Evolutionary conservation across 1,140 invertebrate genomes (phyloP).

Genomic region (Notospermus geniculatus): DNA sequence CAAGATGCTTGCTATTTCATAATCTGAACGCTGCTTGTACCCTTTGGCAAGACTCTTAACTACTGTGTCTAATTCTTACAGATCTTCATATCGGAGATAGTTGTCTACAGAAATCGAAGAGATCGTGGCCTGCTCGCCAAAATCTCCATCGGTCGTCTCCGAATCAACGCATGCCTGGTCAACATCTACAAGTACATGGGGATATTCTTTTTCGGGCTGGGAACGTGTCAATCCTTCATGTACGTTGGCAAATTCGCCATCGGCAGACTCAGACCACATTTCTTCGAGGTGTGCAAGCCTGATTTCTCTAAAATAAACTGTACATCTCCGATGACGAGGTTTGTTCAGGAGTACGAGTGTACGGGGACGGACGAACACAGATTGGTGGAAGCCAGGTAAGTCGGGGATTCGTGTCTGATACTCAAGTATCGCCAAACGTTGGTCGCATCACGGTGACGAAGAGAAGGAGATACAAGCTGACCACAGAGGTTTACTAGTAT

Average conservation of each 20-base stretch:
- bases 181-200: constrained; percentile 49
- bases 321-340: constrained; percentile 11
- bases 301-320: constrained; percentile 19
- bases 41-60: not conserved
- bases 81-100: not conserved
- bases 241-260: constrained; percentile 89
- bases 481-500: no score
- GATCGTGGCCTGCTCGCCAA: not conserved
- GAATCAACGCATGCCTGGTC: not conserved
- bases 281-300: constrained; percentile 64
- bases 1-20: not conserved
- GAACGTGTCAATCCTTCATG: constrained; percentile 73
- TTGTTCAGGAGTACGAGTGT: constrained; percentile 12
- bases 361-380: not conserved
- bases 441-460: no score
- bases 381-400: constrained; percentile 8
- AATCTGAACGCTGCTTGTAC: not conserved
- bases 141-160: not conserved
- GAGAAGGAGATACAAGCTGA: no score
- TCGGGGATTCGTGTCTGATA: no score
- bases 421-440: no score
- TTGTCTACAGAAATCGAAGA: not conserved
- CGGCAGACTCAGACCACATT: constrained; percentile 86
- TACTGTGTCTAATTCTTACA: not conserved
- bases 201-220: constrained; percentile 80